Evolutionary conservation across 2,888 invertebrate species (phyloP).

Genomic region (Troides aeacus): DNA sequence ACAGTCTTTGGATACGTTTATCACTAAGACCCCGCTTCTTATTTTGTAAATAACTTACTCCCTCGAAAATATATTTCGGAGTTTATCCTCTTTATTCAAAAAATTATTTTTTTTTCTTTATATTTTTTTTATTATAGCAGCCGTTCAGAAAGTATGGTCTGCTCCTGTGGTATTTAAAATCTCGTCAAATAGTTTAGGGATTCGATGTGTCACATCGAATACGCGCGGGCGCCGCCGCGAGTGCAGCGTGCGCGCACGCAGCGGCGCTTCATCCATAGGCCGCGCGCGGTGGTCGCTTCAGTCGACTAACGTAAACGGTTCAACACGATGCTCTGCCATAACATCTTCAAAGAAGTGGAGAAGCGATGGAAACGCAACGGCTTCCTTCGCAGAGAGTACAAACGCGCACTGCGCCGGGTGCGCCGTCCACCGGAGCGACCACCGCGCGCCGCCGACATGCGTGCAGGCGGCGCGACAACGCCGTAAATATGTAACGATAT

Average conservation of each 20-base stretch:
- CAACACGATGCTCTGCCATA: not conserved
- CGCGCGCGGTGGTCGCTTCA: conserved; percentile 17
- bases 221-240: conserved; percentile 34
- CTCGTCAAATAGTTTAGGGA: conserved; percentile 23
- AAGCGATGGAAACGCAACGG: too few relatives aligned
- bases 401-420: not conserved
- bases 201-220: conserved; percentile 32
- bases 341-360: not conserved
- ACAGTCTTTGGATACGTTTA: conserved; percentile 78
- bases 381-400: too few relatives aligned
- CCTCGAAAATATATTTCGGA: conserved; percentile 79
- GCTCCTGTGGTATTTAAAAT: conserved; percentile 20
- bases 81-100: conserved; percentile 51
- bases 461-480: not conserved
- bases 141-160: conserved; percentile 35
- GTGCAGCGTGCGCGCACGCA: not conserved
- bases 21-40: conserved; percentile 75
- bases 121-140: conserved; percentile 52
- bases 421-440: not conserved
- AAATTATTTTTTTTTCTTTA: conserved; percentile 55
- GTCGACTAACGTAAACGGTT: conserved; percentile 2
- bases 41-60: conserved; percentile 73
- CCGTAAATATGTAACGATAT: conserved; percentile 55
- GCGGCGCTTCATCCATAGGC: conserved; percentile 11
- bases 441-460: not conserved